Evolutionary conservation across 2,888 invertebrate species (phyloP), one percentile per base, ranked within the genome.

Genomic region (Ophioninae sp.): DNA sequence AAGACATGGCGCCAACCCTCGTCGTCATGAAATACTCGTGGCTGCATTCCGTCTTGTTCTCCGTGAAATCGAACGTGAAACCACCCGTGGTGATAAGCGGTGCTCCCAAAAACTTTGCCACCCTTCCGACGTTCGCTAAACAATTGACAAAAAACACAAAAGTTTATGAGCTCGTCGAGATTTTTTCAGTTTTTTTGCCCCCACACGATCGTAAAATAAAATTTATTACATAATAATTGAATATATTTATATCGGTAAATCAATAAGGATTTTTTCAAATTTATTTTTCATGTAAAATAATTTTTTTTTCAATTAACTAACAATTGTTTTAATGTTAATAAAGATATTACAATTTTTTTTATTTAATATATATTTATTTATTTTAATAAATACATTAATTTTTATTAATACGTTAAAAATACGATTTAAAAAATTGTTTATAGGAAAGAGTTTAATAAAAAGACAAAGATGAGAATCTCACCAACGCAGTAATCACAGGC

Each of bases 1-100:
- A 97, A 41, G 96, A 96, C 59, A 96, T 92, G 37, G 95, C 94
- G 0, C 97, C 97, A 13, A 96, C 94, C 78, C 97, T 94, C 5
- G 97, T 94, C 56, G 97, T 93, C 95, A 97, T 96, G 90, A 96
- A 96, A 91, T 96, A 97, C 92, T 98, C 97, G 87, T 96, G 95
- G 0, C 94, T 93, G 88, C 96, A 96, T 2, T 93, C 93, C 0
- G 94, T 95, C 91, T 97, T 97, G 22, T 95, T 94, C 75, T 94
- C 93, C 41, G 96, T 95, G 91, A 97, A 98, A 92, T 97, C 97
- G 88, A 94, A 96, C 0, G 96, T 96, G 82, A 97, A 95, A 0
- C 96, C 98, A 0, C 97, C 97, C 0, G 97, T 96, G 0, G 97
- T 96, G 74, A 98, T 94, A 17, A 97, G 92, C 0, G 98, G 97